phyloP scores from a whole-genome alignment of 2,113 vertebrate genomes.

The Brienomyrus longianalis region DNA sequence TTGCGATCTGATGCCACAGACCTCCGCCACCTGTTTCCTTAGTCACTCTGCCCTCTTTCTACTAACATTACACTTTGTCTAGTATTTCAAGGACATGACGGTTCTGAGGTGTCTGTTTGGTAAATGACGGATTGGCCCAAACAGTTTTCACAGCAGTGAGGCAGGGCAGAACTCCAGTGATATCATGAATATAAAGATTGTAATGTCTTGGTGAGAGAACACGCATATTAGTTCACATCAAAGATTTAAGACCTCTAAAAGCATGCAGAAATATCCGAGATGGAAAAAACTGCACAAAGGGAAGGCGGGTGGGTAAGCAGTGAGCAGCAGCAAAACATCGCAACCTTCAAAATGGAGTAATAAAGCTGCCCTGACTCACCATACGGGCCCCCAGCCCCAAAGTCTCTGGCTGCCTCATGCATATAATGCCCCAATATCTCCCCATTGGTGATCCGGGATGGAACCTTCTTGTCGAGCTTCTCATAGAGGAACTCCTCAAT shows the following conservation, averaged over 20 bases:
- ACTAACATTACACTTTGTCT: background rate
- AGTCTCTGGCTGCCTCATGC: slow-evolving; percentile 70
- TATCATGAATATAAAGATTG: background rate
- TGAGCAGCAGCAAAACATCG: background rate
- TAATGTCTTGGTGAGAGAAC: background rate
- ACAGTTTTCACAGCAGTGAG: background rate
- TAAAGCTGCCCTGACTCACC: slow-evolving; percentile 58
- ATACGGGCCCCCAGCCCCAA: slow-evolving; percentile 75
- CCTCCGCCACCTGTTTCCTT: background rate
- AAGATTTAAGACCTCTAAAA: background rate
- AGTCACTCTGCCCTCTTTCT: background rate
- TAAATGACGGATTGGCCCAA: background rate
- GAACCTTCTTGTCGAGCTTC: slow-evolving; percentile 86
- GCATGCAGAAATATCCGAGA: background rate
- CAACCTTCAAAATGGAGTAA: background rate
- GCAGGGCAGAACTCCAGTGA: background rate
- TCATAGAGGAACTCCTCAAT: slow-evolving; percentile 94
- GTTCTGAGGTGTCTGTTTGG: background rate
- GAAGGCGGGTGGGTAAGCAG: background rate
- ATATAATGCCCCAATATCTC: slow-evolving; percentile 80
- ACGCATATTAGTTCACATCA: background rate
- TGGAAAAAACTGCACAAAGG: background rate
- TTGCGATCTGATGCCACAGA: background rate
- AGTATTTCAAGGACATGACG: background rate
- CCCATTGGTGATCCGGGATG: slow-evolving; percentile 77